Evolutionary conservation across 2,113 vertebrate species (phyloP), one percentile per base, ranked within the genome.

Genomic region (Poeciliopsis occidentalis): DNA sequence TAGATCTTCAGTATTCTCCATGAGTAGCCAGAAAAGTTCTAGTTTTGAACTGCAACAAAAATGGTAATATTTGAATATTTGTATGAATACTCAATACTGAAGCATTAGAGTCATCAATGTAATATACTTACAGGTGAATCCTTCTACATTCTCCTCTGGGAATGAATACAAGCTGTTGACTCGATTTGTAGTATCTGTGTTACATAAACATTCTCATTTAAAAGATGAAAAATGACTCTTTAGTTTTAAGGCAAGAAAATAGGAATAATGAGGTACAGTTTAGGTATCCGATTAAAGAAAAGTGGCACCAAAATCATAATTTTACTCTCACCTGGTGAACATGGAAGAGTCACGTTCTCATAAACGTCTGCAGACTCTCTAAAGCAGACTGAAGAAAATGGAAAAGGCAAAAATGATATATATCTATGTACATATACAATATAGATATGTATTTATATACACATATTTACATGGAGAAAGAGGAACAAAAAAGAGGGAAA

Each of bases 111-210:
- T 34, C 19, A 11, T 12, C 26, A 17, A 6, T 30, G 15, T 31
- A 37, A 15, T 13, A 4, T 4, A 85, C 83, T 85, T 60, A 89
- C 80, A 89, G 2, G 74, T 85, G 37, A 0, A 10, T 22, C 79
- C 22, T 57, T 57, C 0, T 7, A 57, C 0, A 47, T 1, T 27
- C 12, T 67, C 77, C 4, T 76, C 63, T 1, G 26, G 13, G 0
- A 13, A 1, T 0, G 3, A 1, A 60, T 86, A 82, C 0, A 83
- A 1, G 61, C 17, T 66, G 73, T 76, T 80, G 44, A 30, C 0
- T 22, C 0, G 34, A 32, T 11, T 7, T 60, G 1, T 0, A 8
- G 0, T 0, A 19, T 54, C 84, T 89, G 71, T 63, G 27, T 19
- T 24, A 17, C 3, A 67, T 2, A 51, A 37, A 37, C 32, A 67